A percentile compares a stretch with the other conserved stretches of the same genome.
These are phyloP conservation scores for Cryptoprocta ferox DNA, from an alignment of 2,797 vertebrate genomes.

Conservation along the genomic window DNA sequence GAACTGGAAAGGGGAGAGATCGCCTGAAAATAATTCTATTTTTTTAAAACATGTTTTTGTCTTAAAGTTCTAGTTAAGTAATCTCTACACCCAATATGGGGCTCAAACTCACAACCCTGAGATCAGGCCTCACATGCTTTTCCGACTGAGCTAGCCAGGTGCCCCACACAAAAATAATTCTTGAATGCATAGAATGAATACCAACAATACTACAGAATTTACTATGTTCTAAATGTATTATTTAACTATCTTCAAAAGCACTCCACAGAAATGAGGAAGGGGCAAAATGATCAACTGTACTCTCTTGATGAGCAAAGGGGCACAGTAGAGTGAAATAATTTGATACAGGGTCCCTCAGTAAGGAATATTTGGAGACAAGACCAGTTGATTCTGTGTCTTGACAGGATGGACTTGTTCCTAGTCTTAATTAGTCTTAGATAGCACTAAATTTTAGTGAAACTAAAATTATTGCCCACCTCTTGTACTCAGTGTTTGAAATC, in stretches of 20 bases:
- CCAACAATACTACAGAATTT: neutral
- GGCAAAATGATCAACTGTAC: neutral
- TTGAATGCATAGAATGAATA: slow-evolving; percentile 40
- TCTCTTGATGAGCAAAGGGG: neutral
- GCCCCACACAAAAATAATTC: slow-evolving; percentile 58
- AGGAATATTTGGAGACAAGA: neutral
- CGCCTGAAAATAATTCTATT: slow-evolving; percentile 57
- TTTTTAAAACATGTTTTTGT: too few relatives aligned
- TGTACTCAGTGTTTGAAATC: neutral
- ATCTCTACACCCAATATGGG: too few relatives aligned
- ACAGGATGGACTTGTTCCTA: neutral
- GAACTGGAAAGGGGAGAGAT: neutral
- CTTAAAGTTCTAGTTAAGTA: too few relatives aligned
- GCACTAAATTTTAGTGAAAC: neutral
- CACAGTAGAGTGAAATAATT: rapidly evolving
- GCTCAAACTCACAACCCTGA: too few relatives aligned
- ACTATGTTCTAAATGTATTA: neutral
- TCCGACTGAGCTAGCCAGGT: too few relatives aligned
- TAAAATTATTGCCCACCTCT: neutral
- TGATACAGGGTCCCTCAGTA: neutral
- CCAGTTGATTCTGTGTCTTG: neutral
- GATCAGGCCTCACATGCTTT: too few relatives aligned
- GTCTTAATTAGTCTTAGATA: neutral
- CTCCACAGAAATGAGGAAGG: neutral
- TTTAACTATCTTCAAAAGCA: neutral